Evolutionary conservation across 2,888 invertebrate genomes (phyloP), one percentile per base, ranked within the genome.

Genomic region (Ornithoptera alexandrae): DNA sequence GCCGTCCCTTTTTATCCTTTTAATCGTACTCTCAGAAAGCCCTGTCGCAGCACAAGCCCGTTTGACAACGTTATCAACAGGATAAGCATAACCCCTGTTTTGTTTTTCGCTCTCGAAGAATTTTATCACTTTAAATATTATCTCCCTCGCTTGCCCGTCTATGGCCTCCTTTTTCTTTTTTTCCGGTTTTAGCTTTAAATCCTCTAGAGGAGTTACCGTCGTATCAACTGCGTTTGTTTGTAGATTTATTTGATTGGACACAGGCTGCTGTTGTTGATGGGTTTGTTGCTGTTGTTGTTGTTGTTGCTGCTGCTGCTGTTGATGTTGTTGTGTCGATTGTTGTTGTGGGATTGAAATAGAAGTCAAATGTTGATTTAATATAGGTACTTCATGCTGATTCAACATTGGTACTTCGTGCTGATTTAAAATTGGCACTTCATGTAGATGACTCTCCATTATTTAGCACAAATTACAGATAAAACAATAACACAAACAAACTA

Each of bases 31-130:
- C 74, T 91, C 91, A 0, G 91, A 91, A 0, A 91, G 72, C 0
- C 92, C 92, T 1, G 92, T 92, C 0, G 92, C 92, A 0, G 91
- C 91, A 57, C 91, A 91, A 0, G 92, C 89, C 3, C 92, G 76
- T 75, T 92, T 92, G 0, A 92, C 88, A 2, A 92, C 92, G 71
- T 92, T 91, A 74, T 92, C 91, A 0, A 92, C 92, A 0, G 92
- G 91, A 74, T 87, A 91, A 1, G 90, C 86, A 71, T 92, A 92
- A 57, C 91, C 91, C 74, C 90, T 84, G 24, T 90, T 92, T 73
- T 88, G 88, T 84, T 92, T 92, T 82, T 92, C 92, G 70, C 90
- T 91, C 73, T 92, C 92, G 74, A 92, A 92, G 75, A 92, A 92
- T 75, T 90, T 91, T 22, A 92, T 91, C 22, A 92, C 92, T 79